Conservation (phyloP, 2,888 invertebrate species). For the Opisthograptis luteolata region DNA sequence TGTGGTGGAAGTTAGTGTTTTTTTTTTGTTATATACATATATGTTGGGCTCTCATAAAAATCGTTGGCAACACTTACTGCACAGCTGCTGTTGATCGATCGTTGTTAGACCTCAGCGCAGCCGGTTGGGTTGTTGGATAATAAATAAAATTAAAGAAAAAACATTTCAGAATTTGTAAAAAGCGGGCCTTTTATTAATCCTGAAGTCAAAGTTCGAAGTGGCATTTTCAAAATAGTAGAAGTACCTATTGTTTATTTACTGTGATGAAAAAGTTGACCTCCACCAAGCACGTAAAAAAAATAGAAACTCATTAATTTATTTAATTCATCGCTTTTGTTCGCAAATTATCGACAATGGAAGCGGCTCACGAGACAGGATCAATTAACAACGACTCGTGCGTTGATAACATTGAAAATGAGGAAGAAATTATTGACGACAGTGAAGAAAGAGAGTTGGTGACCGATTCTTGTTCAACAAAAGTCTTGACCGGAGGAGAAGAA, state of each 20-base stretch:
- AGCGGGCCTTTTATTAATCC: no score
- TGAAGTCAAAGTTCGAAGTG: no score
- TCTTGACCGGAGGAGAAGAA: slow-evolving; percentile 60
- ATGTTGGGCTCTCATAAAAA: no score
- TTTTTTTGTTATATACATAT: no score
- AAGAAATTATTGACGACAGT: slow-evolving; percentile 73
- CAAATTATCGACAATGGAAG: slow-evolving; percentile 53
- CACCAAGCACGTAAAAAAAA: not conserved
- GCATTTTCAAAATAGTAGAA: no score
- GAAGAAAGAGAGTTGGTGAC: slow-evolving; percentile 75
- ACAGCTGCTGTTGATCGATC: no score
- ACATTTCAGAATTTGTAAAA: no score
- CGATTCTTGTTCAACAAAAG: slow-evolving; percentile 75
- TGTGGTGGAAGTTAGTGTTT: no score
- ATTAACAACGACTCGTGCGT: slow-evolving; percentile 66
- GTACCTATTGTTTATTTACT: not conserved
- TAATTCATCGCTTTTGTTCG: not conserved
- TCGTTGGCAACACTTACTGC: no score
- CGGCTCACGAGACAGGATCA: slow-evolving; percentile 69
- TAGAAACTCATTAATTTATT: slow-evolving; percentile 1
- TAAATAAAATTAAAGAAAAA: no score
- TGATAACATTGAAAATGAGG: slow-evolving; percentile 71
- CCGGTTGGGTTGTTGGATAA: no score
- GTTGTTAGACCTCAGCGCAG: no score
- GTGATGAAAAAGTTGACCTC: slow-evolving; percentile 3